Base-by-base conservation (phyloP, 2,888 invertebrate genomes). In the Gibbula magus region DNA sequence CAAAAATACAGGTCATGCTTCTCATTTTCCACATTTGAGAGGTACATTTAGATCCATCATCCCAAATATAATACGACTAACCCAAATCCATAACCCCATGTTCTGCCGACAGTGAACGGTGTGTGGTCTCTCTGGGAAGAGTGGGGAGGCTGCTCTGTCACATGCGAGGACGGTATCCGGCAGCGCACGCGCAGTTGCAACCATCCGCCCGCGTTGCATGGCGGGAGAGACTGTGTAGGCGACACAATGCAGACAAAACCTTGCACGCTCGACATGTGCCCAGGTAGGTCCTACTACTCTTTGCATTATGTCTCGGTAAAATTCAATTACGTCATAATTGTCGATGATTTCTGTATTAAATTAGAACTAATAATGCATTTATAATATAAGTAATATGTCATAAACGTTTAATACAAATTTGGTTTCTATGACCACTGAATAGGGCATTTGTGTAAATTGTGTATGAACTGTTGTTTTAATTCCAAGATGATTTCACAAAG, bases 91-190 rank as follows among this genome's bases (percentile, higher is more conserved):
- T n/a, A n/a, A n/a, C n/a, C n/a, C n/a, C n/a, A n/a, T n/a, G n/a
- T n/a, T n/a, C n/a, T 45, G 45, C 13, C 56, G 39, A 20, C 81
- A 91, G 91, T 91, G 18, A 86, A 88, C 66, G 91, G 91, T 7
- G 89, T 85, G 1, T 91, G 91, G 91, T 88, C 87, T 56, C 84
- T 89, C 20, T 91, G 91, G 91, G 81, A 81, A 16, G 75, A 81
- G 7, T 91, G 91, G 91, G 85, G 89, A n/a, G 86, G 86, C 0
- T 91, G 91, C 80, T 89, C 89, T 13, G 91, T 91, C 39, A 89
- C 90, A 16, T 91, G 91, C 85, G 91, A 88, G 66, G 84, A 88
- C 76, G 91, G 91, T 0, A 87, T 84, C 22, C 81, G 86, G 5
- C 86, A 85, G 10, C 80, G 91, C 52, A 89, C 87, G 39, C 86